A percentile compares a stretch with the other conserved stretches of the same genome.
These are phyloP conservation scores for Pteropus rufus DNA, from an alignment of 2,797 vertebrate genomes.

Conservation along the genomic window DNA sequence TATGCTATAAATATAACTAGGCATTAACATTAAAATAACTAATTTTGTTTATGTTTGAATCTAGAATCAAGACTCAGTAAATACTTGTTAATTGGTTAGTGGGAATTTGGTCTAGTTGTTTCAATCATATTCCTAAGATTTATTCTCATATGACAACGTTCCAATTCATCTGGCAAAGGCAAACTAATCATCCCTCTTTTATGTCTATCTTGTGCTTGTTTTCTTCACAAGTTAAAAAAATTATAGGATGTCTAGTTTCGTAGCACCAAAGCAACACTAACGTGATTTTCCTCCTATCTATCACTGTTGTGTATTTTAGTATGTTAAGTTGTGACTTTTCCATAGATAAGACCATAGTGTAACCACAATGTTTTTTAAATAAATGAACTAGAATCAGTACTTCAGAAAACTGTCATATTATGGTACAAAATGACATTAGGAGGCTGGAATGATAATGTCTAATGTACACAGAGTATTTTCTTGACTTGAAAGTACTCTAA, in stretches of 20 bases:
- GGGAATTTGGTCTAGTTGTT: not conserved
- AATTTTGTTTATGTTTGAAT: not conserved
- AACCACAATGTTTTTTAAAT: not conserved
- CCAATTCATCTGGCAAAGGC: not conserved
- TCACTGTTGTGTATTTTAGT: not conserved
- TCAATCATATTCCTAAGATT: not conserved
- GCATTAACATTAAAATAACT: not conserved
- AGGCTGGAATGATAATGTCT: not conserved
- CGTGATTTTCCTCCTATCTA: not conserved
- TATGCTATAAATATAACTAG: not conserved
- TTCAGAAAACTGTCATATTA: not conserved
- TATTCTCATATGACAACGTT: not conserved
- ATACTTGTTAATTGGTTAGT: not conserved
- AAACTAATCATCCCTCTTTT: not conserved
- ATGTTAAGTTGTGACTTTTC: not conserved
- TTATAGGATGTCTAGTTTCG: not conserved
- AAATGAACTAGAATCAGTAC: not conserved
- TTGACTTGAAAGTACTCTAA: not conserved
- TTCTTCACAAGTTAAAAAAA: not conserved
- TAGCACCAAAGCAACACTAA: not conserved
- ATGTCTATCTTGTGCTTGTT: not conserved
- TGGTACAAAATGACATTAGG: not conserved
- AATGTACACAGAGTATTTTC: not conserved
- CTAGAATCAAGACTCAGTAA: not conserved
- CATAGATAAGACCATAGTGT: not conserved